Conservation (phyloP, 2,113 vertebrate genomes). For the Onychostruthus taczanowskii region DNA sequence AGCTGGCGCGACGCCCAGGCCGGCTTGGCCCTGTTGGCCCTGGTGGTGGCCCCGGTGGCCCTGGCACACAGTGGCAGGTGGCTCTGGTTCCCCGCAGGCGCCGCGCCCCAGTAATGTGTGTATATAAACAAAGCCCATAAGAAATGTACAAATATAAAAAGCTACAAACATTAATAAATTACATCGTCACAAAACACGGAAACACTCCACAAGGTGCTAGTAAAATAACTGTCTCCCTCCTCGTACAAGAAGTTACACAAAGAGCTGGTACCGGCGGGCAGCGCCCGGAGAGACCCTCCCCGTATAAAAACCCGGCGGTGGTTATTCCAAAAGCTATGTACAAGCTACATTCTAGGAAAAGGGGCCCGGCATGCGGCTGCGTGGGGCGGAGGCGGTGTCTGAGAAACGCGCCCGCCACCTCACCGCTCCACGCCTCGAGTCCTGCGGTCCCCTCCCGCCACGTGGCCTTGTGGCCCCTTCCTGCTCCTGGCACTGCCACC, state of each 20-base stretch:
- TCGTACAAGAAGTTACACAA: constrained; percentile 88
- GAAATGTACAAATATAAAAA: constrained; percentile 99
- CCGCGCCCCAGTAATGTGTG: constrained; percentile 87
- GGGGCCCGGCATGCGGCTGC: constrained; percentile 77
- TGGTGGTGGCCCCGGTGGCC: not conserved
- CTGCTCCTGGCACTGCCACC: not conserved
- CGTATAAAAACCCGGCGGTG: constrained; percentile 85
- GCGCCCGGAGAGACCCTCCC: constrained; percentile 79
- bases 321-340: constrained; percentile 97
- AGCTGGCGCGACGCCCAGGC: constrained; percentile 72
- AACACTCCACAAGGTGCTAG: constrained; percentile 99
- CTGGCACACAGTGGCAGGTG: not conserved
- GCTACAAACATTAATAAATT: constrained; percentile 99
- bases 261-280: constrained; percentile 82
- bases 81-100: constrained; percentile 64
- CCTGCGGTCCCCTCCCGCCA: not conserved
- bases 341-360: constrained; percentile 98
- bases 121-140: constrained; percentile 94
- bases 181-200: constrained; percentile 98
- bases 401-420: constrained; percentile 74
- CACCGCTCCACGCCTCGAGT: not conserved
- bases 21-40: not conserved
- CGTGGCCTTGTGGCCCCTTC: not conserved
- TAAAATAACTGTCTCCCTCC: constrained; percentile 93
- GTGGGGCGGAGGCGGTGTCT: constrained; percentile 79